A percentile compares a stretch with the other conserved stretches of the same genome.
phyloP scores from a whole-genome alignment of 2,888 invertebrate genomes.

The Eupithecia abbreviata region DNA sequence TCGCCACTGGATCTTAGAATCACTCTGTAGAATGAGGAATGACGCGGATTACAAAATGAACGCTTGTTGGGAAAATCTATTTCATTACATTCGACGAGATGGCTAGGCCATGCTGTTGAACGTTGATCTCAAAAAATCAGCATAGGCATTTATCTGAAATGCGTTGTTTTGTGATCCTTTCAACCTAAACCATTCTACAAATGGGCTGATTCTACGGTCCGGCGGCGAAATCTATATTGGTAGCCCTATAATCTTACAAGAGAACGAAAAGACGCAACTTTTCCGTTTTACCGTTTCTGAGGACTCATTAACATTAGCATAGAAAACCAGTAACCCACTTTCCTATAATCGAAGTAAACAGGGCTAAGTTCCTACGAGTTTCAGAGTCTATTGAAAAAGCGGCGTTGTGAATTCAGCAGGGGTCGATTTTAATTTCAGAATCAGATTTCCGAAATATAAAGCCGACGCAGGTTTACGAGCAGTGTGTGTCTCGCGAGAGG shows the following conservation, averaged over 20 bases:
- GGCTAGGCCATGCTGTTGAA: too few relatives aligned
- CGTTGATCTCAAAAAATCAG: too few relatives aligned
- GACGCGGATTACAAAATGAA: too few relatives aligned
- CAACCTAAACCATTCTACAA: too few relatives aligned
- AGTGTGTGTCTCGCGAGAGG: neutral
- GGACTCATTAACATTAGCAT: constrained; percentile 26
- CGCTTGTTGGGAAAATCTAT: too few relatives aligned
- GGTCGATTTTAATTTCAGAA: constrained; percentile 60
- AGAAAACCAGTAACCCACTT: constrained; percentile 41
- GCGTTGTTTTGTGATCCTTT: too few relatives aligned
- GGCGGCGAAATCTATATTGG: neutral
- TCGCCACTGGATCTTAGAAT: too few relatives aligned
- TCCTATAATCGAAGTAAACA: constrained; percentile 43
- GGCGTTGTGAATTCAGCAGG: constrained; percentile 57
- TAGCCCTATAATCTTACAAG: neutral
- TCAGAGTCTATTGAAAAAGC: constrained; percentile 55
- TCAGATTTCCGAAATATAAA: constrained; percentile 61
- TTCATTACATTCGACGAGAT: too few relatives aligned
- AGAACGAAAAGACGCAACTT: constrained; percentile 3
- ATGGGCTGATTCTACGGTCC: too few relatives aligned
- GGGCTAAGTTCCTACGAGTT: constrained; percentile 44
- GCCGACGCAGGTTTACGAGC: neutral
- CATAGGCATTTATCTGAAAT: too few relatives aligned
- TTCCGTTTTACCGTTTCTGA: constrained; percentile 21
- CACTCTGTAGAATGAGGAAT: too few relatives aligned